Base-by-base conservation (phyloP, 1,140 invertebrate species). In the Portunus trituberculatus region DNA sequence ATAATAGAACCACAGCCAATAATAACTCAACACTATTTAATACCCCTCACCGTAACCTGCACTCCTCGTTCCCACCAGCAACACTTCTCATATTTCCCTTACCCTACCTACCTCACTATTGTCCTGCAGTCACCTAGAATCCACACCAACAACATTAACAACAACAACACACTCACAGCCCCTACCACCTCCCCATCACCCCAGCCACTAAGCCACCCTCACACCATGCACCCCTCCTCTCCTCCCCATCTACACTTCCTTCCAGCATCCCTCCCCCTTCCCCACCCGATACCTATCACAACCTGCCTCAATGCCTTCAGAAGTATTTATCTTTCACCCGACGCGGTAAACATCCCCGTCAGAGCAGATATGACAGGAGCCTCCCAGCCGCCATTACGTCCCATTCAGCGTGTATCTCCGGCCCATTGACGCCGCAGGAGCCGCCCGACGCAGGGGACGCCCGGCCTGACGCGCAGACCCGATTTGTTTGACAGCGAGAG, bases 251-350 rank as follows among this genome's bases (percentile, higher is more conserved):
- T 67, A 3, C 59, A 25, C 45, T 20, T 31, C 52, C n/a, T 4
- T 31, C 91, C 89, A 52, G 25, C 20, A 28, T 48, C 48, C 46
- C 32, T 76, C 52, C 48, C 10, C 16, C 10, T 28, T 20, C 90
- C n/a, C 76, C 76, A 32, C 16, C 91, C n/a, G 31, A 67, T 91
- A 48, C 46, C n/a, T 32, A 52, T 91, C 90, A 28, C 29, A 48
- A 87, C 84, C 90, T 92, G 25, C 67, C 91, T 32, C 67, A 67
- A 31, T 32, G 67, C 29, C 52, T 87, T 67, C n/a, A 67, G 25
- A 25, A 52, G 83, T 93, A 93, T 93, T 93, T 93, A 93, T 46
- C 92, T 93, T 93, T 92, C 91, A 92, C 91, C 92, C 83, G n/a
- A 31, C n/a, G 39, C 31, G 84, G 92, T 93, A 93, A 93, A 93